Base-by-base conservation (phyloP, 2,888 invertebrate genomes). In the Pelosia muscerda region DNA sequence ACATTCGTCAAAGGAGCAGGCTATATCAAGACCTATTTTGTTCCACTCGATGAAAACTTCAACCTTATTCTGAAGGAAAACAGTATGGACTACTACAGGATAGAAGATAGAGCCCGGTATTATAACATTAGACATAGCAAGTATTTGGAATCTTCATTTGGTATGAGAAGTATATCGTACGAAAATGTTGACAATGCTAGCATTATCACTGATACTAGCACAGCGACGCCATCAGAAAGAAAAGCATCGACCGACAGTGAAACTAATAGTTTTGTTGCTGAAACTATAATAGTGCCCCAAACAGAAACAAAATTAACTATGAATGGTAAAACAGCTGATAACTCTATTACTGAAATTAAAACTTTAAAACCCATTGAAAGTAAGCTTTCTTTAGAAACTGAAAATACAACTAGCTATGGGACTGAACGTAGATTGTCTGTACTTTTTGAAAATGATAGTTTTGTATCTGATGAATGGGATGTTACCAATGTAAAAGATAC, bases 1-100 rank as follows among this genome's bases (percentile, higher is more conserved):
- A 97, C 96, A 0, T 95, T 93, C 78, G 97, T 97, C 0, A 98
- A 97, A 91, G 97, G 97, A 0, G 96, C 96, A 69, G 95, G 95
- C 25, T 93, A 95, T 75, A 96, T 97, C 23, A 96, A 96, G 75
- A 97, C 97, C 5, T 97, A 97, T 86, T 97, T 96, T 81, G 96
- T 97, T 11, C 96, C 96, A 19, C 91, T 97, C 19, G 96, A 97
- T 82, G 95, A 96, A 53, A 89, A 96, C 68, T 95, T 95, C 76
- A 94, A 95, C 77, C 88, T 96, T 63, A 91, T 95, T 66, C 92
- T 88, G 75, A 94, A 91, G 72, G 86, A 92, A 56, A 81, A 88
- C 26, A 87, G 90, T 69, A 78, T 81, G 65, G 81, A 88, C 59
- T 92, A 86, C 69, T 92, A 90, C 66, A 86, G 86, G 71, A 80